Conservation (phyloP, 2,797 vertebrate genomes). For the Aplochiton taeniatus region DNA sequence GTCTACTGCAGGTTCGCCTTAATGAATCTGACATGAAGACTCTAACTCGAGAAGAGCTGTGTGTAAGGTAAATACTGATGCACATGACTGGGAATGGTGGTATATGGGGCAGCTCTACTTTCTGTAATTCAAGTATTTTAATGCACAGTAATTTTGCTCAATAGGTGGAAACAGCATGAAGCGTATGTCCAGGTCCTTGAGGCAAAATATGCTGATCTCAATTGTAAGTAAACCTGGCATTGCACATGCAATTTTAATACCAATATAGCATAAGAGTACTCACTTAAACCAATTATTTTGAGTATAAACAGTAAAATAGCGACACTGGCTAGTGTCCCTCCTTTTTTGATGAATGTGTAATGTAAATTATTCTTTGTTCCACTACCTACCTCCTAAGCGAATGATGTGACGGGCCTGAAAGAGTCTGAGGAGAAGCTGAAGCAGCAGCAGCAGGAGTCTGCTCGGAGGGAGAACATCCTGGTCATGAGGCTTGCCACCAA, state of each 20-base stretch:
- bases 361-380: slow-evolving; percentile 11
- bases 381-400: slow-evolving; percentile 75
- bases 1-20: slow-evolving; percentile 87
- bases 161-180: slow-evolving; percentile 98
- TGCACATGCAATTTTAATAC: not conserved
- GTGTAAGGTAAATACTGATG: slow-evolving; percentile 83
- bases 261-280: no score
- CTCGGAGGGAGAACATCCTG: slow-evolving; percentile 97
- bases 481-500: slow-evolving; percentile 99
- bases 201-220: slow-evolving; percentile 95
- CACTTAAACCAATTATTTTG: no score
- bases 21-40: slow-evolving; percentile 98
- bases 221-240: slow-evolving; percentile 83
- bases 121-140: no score
- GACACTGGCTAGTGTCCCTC: not conserved
- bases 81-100: no score
- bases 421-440: slow-evolving; percentile 99
- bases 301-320: not conserved
- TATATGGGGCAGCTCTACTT: not conserved
- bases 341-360: slow-evolving; percentile 16
- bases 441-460: slow-evolving; percentile 98
- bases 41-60: slow-evolving; percentile 94
- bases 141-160: not conserved
- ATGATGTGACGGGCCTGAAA: slow-evolving; percentile 95
- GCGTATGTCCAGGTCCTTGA: slow-evolving; percentile 95